These are phyloP conservation scores for Chanos chanos DNA, from an alignment of 2,797 vertebrate species.

Conservation along the genomic window DNA sequence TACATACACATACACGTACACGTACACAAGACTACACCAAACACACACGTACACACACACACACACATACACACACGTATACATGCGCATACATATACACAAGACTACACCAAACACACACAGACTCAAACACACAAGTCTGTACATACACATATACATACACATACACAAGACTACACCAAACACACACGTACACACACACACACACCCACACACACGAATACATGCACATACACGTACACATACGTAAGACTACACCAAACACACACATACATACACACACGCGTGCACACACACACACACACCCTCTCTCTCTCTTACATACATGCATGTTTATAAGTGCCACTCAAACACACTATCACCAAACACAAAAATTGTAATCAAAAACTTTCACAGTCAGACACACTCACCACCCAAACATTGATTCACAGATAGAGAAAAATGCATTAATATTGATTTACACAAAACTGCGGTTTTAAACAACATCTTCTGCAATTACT, in stretches of 20 bases:
- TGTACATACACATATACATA: neutral
- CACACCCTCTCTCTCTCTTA: neutral
- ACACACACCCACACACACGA: neutral
- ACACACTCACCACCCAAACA: too few relatives aligned
- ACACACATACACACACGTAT: neutral
- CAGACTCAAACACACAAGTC: neutral
- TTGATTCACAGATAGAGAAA: too few relatives aligned
- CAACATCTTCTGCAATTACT: too few relatives aligned
- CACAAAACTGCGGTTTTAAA: too few relatives aligned
- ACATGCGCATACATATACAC: neutral
- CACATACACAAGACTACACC: too few relatives aligned
- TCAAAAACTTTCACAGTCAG: too few relatives aligned
- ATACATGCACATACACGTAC: neutral
- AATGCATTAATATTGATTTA: too few relatives aligned
- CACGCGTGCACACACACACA: neutral
- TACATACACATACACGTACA: neutral
- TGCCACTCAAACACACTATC: neutral
- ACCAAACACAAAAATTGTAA: neutral
- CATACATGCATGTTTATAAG: neutral
- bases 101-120: too few relatives aligned
- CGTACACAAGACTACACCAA: neutral
- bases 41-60: neutral
- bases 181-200: neutral
- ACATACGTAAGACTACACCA: neutral
- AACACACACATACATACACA: neutral